Evolutionary conservation across 2,797 vertebrate genomes (phyloP).

Genomic region (Myotis daubentonii): DNA sequence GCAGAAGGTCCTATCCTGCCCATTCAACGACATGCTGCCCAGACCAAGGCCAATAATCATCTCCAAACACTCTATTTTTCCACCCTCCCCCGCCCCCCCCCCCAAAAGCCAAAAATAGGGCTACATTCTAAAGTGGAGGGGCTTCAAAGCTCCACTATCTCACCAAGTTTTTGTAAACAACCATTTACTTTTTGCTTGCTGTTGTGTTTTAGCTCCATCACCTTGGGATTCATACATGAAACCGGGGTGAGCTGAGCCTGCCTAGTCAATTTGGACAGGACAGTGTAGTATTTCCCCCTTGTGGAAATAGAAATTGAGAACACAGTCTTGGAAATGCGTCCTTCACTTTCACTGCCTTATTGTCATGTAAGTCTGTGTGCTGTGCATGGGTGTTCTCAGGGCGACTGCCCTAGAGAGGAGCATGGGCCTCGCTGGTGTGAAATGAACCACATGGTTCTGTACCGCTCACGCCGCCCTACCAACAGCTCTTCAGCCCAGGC

Average conservation of each 20-base stretch:
- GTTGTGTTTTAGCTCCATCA: background rate
- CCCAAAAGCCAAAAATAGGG: background rate
- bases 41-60: background rate
- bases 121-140: background rate
- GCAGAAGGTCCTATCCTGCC: background rate
- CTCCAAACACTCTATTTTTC: background rate
- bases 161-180: background rate
- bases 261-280: background rate
- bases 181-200: background rate
- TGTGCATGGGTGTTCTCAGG: background rate
- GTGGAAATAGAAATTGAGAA: background rate
- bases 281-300: background rate
- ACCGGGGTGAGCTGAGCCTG: background rate
- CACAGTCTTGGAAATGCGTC: background rate
- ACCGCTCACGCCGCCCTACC: rapidly evolving
- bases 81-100: rapidly evolving
- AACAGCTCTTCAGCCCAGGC: background rate
- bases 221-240: background rate
- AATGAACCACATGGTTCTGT: background rate
- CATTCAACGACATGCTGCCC: background rate
- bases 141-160: background rate
- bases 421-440: background rate
- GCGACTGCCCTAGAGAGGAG: background rate
- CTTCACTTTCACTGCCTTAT: background rate
- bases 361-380: background rate